Evolutionary conservation across 1,140 invertebrate genomes (phyloP), one percentile per base, ranked within the genome.

Genomic region (Zeugodacus cucurbitae): DNA sequence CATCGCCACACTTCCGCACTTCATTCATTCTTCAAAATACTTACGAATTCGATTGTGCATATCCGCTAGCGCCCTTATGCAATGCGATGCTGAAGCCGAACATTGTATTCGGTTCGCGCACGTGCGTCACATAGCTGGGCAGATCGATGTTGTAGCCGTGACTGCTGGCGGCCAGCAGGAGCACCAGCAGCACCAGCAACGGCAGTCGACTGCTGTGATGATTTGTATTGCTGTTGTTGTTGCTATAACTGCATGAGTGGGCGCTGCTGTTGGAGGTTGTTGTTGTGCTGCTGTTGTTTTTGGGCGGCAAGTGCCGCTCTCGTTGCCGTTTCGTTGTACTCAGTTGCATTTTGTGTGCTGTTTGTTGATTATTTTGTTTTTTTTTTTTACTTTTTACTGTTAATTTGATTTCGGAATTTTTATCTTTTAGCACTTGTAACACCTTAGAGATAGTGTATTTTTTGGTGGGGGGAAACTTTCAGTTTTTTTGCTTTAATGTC

Each of bases 51-150:
- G 88, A 89, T 87, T 91, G 90, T 88, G 87, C 67, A 74, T 90
- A 91, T 54, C 89, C 89, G 86, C 74, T 89, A 64, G 89, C 89
- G 10, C 88, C 70, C 89, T 91, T 93, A 87, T 93, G 92, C 32
- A 93, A 87, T 0, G 92, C 92, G 88, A 93, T 93, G 90, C 92
- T 93, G 59, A 93, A 93, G 32, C 92, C 92, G 67, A 93, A 93
- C 92, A 93, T 93, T 34, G 92, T 89, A 37, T 90, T 92, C 86
- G 67, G 78, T 70, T 90, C 88, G 37, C 93, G 91, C 26, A 89
- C 89, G 90, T 92, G 91, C 48, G 91, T 89, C 22, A 91, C 90
- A 86, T 93, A 93, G 29, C 91, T 93, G 88, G 91, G 91, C 90
- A 93, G 90, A 89, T 93, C 92, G 89, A 93, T 91, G 89, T 93